Evolutionary conservation across 2,113 vertebrate genomes (phyloP), one percentile per base, ranked within the genome.

Genomic region (Sporophila hypoxantha): DNA sequence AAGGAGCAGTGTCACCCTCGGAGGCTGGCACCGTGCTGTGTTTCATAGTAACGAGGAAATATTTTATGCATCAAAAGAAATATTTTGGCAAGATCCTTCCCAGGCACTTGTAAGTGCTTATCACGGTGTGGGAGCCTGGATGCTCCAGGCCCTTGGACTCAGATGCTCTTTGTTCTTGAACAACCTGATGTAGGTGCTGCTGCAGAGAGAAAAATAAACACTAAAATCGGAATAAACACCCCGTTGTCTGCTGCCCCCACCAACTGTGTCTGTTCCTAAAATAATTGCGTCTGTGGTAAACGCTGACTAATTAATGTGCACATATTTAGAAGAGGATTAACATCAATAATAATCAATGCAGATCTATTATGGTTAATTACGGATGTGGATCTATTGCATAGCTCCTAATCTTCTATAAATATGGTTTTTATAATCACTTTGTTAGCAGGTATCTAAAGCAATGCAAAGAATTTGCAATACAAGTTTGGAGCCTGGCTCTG

Each of bases 361-460:
- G 89, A 89, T 93, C 92, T 88, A 92, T 96, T 93, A 94, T 82
- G 83, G 67, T 49, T 95, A 94, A 96, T 95, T 95, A 94, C 5
- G 68, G 86, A 88, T 92, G 82, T 96, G 92, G 91, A 90, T 94
- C 92, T 94, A 88, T 93, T 89, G 55, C 94, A 76, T 70, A 81
- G 76, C 84, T 91, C 85, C 92, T 95, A 94, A 96, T 95, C 93
- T 95, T 78, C 94, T 91, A 90, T 93, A 95, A 95, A 95, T 95
- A 95, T 87, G 92, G 85, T 95, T 95, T 95, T 92, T 92, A 87
- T 95, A 91, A 94, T 93, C 92, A 94, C 90, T 96, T 96, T 86
- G 92, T 95, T 96, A 95, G 90, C 90, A 95, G 86, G 91, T 92
- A 94, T 77, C 89, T 78, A 41, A 95, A 94, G 90, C 87, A 93